Conservation (phyloP, 2,888 invertebrate genomes). For the Dascillus cervinus region DNA sequence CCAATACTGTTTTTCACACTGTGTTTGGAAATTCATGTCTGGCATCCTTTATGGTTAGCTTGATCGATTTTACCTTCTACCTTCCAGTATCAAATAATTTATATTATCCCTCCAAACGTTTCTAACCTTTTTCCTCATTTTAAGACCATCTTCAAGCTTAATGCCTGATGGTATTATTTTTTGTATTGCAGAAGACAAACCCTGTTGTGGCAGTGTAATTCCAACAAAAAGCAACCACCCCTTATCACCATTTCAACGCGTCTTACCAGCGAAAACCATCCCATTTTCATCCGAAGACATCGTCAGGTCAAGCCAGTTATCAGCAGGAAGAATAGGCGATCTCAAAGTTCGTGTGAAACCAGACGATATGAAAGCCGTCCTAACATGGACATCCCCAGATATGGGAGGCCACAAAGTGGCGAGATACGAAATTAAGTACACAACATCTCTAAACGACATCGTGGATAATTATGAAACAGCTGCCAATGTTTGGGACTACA, state of each 20-base stretch:
- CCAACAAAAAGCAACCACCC: constrained; percentile 43
- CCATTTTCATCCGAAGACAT: constrained; percentile 40
- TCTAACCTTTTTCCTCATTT: constrained; percentile 1
- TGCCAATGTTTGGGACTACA: constrained; percentile 41
- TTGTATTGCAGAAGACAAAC: constrained; percentile 33
- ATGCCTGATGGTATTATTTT: constrained; percentile 6
- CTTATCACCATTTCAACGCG: constrained; percentile 46
- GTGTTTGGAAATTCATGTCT: too few species aligned
- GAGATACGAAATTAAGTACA: constrained; percentile 48
- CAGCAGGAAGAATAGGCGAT: constrained; percentile 50
- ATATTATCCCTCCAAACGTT: too few species aligned
- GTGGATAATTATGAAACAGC: constrained; percentile 44
- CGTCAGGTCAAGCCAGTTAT: constrained; percentile 27
- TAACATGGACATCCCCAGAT: constrained; percentile 55
- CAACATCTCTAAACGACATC: constrained; percentile 40
- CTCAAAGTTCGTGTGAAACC: constrained; percentile 43
- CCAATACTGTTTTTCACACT: too few species aligned
- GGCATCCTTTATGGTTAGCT: too few species aligned
- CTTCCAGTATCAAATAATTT: too few species aligned
- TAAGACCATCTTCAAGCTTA: background rate
- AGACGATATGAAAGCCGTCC: constrained; percentile 43
- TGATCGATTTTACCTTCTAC: too few species aligned
- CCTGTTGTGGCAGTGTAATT: constrained; percentile 49
- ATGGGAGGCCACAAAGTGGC: constrained; percentile 46
- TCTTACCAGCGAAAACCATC: constrained; percentile 44